Evolutionary conservation across 2,113 vertebrate genomes (phyloP), one percentile per base, ranked within the genome.

Genomic region (Clarias macrocephalus): DNA sequence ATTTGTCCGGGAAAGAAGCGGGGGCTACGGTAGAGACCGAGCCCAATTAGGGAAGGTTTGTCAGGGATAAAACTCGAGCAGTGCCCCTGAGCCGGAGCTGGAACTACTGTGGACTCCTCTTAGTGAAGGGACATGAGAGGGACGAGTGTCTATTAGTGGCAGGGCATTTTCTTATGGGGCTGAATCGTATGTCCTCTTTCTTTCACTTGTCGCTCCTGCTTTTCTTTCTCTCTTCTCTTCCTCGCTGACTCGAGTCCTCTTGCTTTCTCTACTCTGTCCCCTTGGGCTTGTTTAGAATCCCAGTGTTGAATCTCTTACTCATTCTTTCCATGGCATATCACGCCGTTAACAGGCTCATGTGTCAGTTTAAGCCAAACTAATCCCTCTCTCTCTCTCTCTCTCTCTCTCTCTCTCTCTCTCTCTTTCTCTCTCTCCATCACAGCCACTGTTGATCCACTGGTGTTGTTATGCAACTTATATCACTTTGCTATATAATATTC

Each of bases 1-100:
- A 76, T 84, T 88, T 88, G 75, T 76, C 33, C 52, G 21, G 33
- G 72, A 88, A 48, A 81, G 81, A 84, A 82, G 57, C 6, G 3
- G 23, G 70, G 65, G 59, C 84, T 80, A 52, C 59, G 18, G 72
- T 66, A 86, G 87, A 82, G 76, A 63, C 28, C 4, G 52, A 56
- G 77, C 77, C 89, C 85, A 90, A 90, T 90, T 88, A 90, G 85
- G 80, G 82, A 65, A 80, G 87, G 85, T 88, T 90, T 90, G 87
- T 84, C 63, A 25, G 82, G 85, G 60, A 70, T 85, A 62, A 85
- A 88, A 66, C 76, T 84, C 70, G 82, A 81, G 73, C 89, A 80
- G 85, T 85, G 89, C 60, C 84, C 79, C 89, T 83, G 85, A 88
- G 87, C 81, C 70, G 76, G 68, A 84, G 82, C 82, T 83, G 2